Percentiles rank a stretch among this genome's conserved stretches.
Conservation (phyloP, 2,113 vertebrate species). For the Anolis carolinensis region DNA sequence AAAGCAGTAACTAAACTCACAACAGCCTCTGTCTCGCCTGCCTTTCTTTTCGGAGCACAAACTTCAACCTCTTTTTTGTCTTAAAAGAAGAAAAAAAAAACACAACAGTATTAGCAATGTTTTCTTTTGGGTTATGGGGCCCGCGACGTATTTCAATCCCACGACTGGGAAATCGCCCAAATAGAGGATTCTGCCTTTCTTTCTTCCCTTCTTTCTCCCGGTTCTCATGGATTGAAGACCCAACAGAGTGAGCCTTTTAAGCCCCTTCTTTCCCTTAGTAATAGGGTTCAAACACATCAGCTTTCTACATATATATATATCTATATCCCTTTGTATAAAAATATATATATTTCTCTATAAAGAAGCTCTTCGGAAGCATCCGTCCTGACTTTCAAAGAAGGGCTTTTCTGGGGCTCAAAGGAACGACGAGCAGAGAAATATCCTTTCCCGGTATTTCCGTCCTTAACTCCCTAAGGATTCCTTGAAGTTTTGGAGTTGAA, state of each 20-base stretch:
- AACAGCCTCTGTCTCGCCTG: neutral
- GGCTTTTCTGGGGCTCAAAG: too few relatives aligned
- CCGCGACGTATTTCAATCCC: neutral
- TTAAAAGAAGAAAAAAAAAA: too few relatives aligned
- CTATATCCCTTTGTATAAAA: conserved; percentile 8
- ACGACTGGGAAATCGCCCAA: conserved; percentile 12
- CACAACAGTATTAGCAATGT: neutral
- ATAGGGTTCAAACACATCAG: too few relatives aligned
- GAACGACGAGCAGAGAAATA: too few relatives aligned
- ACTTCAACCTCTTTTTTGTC: too few relatives aligned
- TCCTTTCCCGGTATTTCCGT: too few relatives aligned
- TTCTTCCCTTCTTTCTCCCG: neutral
- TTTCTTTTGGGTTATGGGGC: too few relatives aligned
- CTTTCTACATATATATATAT: too few relatives aligned
- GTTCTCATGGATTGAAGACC: neutral
- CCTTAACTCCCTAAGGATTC: too few relatives aligned
- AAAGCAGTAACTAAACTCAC: conserved; percentile 67
- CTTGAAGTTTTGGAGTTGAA: too few relatives aligned
- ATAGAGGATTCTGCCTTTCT: neutral
- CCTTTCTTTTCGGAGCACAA: too few relatives aligned
- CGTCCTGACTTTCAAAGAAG: too few relatives aligned
- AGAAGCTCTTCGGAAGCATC: neutral
- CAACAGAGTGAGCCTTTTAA: neutral
- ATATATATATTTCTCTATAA: conserved; percentile 14
- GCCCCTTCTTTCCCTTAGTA: neutral